These are phyloP conservation scores for Tautogolabrus adspersus DNA, from an alignment of 2,113 vertebrate species.

Conservation along the genomic window DNA sequence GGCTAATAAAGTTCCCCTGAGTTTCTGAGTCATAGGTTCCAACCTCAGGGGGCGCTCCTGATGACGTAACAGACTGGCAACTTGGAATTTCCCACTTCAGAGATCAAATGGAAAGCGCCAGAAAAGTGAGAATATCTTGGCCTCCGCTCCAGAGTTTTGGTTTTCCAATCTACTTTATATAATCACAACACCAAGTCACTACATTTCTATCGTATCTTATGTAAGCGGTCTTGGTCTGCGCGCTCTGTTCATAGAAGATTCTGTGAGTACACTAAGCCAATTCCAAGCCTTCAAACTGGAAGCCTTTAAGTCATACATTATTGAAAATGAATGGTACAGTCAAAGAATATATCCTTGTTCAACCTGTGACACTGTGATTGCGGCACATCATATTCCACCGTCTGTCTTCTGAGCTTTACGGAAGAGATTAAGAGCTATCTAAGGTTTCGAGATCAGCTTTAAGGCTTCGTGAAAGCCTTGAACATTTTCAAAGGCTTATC, in stretches of 20 bases:
- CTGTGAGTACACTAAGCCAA: neutral
- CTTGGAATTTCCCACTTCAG: no score
- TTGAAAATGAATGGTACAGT: neutral
- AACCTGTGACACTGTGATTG: conserved; percentile 18
- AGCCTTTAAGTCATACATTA: conserved; percentile 15
- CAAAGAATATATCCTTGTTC: conserved; percentile 23
- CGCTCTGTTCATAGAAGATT: neutral
- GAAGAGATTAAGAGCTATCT: conserved; percentile 46
- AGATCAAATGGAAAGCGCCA: no score
- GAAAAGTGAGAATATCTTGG: neutral
- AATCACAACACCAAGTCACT: neutral
- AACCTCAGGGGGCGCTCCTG: no score
- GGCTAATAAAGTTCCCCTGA: no score
- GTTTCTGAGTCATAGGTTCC: no score
- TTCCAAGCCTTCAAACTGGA: conserved; percentile 12
- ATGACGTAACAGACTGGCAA: no score
- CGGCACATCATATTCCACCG: conserved; percentile 20
- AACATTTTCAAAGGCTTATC: conserved; percentile 62
- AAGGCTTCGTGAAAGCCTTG: conserved; percentile 40
- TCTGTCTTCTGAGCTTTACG: conserved; percentile 13
- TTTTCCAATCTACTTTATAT: neutral
- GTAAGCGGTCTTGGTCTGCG: neutral
- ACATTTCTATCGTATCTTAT: neutral
- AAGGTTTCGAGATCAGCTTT: conserved; percentile 42
- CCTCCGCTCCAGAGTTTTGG: neutral